phyloP scores from a whole-genome alignment of 2,113 vertebrate species.

The Sardina pilchardus region DNA sequence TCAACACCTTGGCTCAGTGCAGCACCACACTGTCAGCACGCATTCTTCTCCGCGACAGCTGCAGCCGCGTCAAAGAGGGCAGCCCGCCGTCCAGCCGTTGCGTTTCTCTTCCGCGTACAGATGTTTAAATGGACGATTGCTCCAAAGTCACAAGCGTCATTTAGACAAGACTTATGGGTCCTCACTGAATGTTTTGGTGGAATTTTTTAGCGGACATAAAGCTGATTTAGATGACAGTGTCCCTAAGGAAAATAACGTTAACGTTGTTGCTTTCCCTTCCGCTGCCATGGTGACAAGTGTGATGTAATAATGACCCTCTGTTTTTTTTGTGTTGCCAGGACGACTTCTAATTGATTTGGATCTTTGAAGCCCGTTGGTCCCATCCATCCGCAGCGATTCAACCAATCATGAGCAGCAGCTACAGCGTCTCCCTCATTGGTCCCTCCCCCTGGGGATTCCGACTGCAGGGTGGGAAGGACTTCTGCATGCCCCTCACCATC shows the following conservation, averaged over 20 bases:
- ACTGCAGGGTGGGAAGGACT: conserved; percentile 97
- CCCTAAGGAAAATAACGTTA: not conserved
- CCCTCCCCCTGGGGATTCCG: conserved; percentile 97
- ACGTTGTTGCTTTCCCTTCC: not conserved
- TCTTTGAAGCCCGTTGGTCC: conserved; percentile 12
- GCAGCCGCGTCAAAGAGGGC: not conserved
- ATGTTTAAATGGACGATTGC: not conserved
- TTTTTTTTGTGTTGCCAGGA: conserved; percentile 22
- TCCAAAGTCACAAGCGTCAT: conserved; percentile 16
- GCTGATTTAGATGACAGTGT: conserved; percentile 7
- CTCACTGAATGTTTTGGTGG: not conserved
- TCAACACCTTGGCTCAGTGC: not conserved
- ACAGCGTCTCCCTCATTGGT: conserved; percentile 86
- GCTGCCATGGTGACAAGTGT: not conserved
- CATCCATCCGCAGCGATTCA: conserved; percentile 46
- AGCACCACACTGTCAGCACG: not conserved
- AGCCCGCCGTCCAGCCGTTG: not conserved
- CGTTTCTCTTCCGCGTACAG: not conserved
- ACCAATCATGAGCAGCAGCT: conserved; percentile 89
- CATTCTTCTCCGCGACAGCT: not conserved
- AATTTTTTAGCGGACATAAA: not conserved
- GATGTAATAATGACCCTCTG: not conserved
- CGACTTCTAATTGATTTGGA: conserved; percentile 16
- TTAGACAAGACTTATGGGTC: conserved; percentile 1
- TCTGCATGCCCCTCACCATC: conserved; percentile 93